A percentile compares a stretch with the other conserved stretches of the same genome.
phyloP scores from a whole-genome alignment of 2,888 invertebrate genomes.

The Drosophila paranaensis region DNA sequence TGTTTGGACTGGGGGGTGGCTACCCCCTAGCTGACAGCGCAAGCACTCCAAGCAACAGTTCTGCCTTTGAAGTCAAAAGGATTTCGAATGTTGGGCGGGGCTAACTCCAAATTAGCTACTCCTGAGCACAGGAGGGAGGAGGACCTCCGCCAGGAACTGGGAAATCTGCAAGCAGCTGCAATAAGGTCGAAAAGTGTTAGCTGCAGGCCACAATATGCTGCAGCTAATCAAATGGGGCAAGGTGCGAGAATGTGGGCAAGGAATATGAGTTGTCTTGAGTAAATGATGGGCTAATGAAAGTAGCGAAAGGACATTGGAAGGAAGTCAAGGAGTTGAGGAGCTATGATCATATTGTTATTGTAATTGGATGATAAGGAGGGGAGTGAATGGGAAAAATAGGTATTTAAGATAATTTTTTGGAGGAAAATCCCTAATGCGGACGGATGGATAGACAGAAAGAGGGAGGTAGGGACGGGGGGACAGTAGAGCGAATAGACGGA shows the following conservation, averaged over 20 bases:
- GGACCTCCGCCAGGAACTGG: background rate
- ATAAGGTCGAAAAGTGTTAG: constrained; percentile 33
- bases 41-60: constrained; percentile 75
- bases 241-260: background rate
- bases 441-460: no score
- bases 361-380: no score
- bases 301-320: background rate
- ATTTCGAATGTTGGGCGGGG: constrained; percentile 40
- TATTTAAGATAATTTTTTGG: no score
- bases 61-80: constrained; percentile 77
- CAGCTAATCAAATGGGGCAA: constrained; percentile 40
- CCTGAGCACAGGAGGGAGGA: constrained; percentile 3
- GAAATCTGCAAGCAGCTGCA: constrained; percentile 25
- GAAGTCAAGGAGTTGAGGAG: no score
- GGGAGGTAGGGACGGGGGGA: no score
- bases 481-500: no score
- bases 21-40: constrained; percentile 10
- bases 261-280: background rate
- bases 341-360: no score
- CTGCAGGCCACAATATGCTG: constrained; percentile 33
- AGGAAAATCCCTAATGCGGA: no score
- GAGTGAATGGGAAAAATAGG: no score
- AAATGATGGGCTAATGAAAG: constrained; percentile 2
- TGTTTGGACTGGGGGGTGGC: constrained; percentile 59
- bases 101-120: constrained; percentile 71